Base-by-base conservation (phyloP, 2,888 invertebrate species). In the Lissonota sp. region DNA sequence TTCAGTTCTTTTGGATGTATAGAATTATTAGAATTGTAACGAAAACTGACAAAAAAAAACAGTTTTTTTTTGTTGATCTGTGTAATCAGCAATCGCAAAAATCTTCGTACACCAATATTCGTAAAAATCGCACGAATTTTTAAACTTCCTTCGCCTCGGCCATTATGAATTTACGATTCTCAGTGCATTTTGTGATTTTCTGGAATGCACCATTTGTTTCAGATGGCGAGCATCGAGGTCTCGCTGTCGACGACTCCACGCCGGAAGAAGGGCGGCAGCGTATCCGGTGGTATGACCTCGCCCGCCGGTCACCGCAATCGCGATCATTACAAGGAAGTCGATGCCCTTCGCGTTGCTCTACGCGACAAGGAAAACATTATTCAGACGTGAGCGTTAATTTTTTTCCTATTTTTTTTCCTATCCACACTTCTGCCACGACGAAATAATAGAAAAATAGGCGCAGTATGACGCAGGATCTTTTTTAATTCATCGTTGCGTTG, bases 171-270 rank as follows among this genome's bases (percentile, higher is more conserved):
- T n/a, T n/a, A n/a, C n/a, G 26, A 26, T 26, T 26, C 3, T 26
- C 26, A 26, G 3, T 26, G 26, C 26, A 3, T 26, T 26, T 26
- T 26, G 26, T 26, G 3, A 26, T 26, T 26, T 26, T 26, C 26
- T 26, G 1, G 1, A 26, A 26, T 26, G 26, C 26, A 3, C 26
- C 26, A 37, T 64, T 26, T 67, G 39, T 90, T 91, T 16, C 89
- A 97, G 97, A 97, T 97, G 96, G 96, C 97, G 78, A 96, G 95
- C 88, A 96, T 97, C 87, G 97, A 97, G 92, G 96, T 97, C 70
- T 97, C 97, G 0, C 93, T 97, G 87, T 95, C 95, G 62, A 94
- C 94, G 75, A 94, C 94, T n/a, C 94, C 95, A 1, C 92, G 95
- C 69, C 93, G 95, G 84, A 94, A 95, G 79, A 93, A 94, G 79